Conservation (phyloP, 2,113 vertebrate genomes). For the Isurus oxyrinchus region DNA sequence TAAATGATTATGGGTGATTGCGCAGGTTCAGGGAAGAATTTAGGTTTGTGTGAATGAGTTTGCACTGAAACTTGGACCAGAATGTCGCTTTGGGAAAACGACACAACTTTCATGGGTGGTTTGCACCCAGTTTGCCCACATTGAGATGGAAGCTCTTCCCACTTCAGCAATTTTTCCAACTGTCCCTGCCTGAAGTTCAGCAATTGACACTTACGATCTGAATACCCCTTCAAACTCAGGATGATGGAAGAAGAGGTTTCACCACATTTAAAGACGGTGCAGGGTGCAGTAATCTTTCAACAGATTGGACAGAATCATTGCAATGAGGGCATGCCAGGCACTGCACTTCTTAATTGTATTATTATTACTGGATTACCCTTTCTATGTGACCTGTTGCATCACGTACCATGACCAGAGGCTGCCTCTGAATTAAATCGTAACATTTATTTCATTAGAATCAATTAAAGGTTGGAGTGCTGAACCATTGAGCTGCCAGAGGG, state of each 20-base stretch:
- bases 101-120: too few species aligned
- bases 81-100: too few species aligned
- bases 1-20: too few species aligned
- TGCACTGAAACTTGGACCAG: too few species aligned
- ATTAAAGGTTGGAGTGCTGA: not conserved
- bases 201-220: not conserved
- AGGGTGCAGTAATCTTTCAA: not conserved
- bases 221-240: not conserved
- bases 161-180: not conserved
- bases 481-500: not conserved
- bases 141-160: too few species aligned
- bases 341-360: not conserved
- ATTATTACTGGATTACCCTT: not conserved
- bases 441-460: slow-evolving; percentile 12
- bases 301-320: not conserved
- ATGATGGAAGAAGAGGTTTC: not conserved
- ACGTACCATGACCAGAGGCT: not conserved
- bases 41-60: too few species aligned
- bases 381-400: not conserved
- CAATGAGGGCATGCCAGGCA: too few species aligned
- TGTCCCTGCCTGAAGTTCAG: not conserved
- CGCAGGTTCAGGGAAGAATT: too few species aligned
- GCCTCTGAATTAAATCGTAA: not conserved
- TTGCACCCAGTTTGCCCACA: too few species aligned
- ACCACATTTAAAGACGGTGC: too few species aligned